phyloP scores from a whole-genome alignment of 2,888 invertebrate species.

The Standfussiana lucernea region DNA sequence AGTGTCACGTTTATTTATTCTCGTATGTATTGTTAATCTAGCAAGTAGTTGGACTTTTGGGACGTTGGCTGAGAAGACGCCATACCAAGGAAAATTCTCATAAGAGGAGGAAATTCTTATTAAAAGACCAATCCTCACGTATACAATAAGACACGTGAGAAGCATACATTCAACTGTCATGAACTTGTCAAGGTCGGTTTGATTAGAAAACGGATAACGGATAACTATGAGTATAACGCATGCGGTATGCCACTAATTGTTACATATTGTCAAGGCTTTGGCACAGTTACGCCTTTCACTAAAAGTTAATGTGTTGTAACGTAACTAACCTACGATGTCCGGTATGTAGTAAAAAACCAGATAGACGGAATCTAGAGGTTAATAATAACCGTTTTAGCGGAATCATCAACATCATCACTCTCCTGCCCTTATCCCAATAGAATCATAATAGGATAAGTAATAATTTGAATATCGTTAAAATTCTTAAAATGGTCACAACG shows the following conservation, averaged over 20 bases:
- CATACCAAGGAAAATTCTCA: background rate
- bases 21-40: background rate
- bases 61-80: background rate
- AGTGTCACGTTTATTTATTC: too few species aligned
- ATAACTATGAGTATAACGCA: too few species aligned
- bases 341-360: background rate
- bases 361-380: too few species aligned
- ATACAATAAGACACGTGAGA: constrained; percentile 4
- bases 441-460: too few species aligned
- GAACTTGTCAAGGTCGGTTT: constrained; percentile 22
- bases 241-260: constrained; percentile 32
- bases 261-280: constrained; percentile 50
- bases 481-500: too few species aligned
- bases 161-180: constrained; percentile 7
- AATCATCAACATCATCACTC: too few species aligned
- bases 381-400: too few species aligned
- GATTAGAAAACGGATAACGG: constrained; percentile 35
- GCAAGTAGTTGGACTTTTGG: background rate
- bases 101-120: background rate
- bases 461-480: too few species aligned
- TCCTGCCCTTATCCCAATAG: too few species aligned
- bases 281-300: constrained; percentile 56
- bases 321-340: constrained; percentile 1
- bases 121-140: background rate
- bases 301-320: background rate